phyloP scores from a whole-genome alignment of 2,113 vertebrate species.

The Gopherus flavomarginatus region DNA sequence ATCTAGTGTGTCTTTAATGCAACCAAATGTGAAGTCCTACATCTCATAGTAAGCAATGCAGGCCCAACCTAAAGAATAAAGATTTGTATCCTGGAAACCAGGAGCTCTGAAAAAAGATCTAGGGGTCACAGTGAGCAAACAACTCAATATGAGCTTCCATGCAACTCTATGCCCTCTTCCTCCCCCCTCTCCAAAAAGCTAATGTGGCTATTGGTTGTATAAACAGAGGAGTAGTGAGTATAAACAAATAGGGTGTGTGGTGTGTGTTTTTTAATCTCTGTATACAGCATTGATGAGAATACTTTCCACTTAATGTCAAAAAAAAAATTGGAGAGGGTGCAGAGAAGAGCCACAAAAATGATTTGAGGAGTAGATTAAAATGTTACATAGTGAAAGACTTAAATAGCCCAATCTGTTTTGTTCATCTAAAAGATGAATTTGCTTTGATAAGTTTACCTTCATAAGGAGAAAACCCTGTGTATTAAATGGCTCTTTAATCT shows the following conservation, averaged over 20 bases:
- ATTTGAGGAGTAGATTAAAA: neutral
- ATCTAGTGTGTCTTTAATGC: neutral
- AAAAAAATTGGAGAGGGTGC: too few species aligned
- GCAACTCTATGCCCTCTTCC: too few species aligned
- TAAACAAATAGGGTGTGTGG: neutral
- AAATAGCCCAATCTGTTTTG: accelerated
- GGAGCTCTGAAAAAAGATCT: neutral
- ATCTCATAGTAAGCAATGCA: neutral
- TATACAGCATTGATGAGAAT: too few species aligned
- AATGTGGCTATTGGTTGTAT: neutral
- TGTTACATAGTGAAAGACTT: neutral
- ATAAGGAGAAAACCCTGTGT: accelerated
- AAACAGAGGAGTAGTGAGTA: neutral
- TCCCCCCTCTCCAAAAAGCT: neutral
- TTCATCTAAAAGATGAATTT: neutral
- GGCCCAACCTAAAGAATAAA: neutral
- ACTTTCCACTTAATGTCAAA: too few species aligned
- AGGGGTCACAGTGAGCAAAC: neutral
- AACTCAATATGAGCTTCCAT: neutral
- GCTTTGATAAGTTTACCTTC: neutral
- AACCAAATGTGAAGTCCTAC: accelerated
- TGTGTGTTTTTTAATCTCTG: neutral
- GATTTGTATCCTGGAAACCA: neutral
- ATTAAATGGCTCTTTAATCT: neutral
- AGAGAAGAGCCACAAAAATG: too few species aligned